Percentiles rank a stretch among this genome's conserved stretches.
Evolutionary conservation across 2,113 vertebrate species (phyloP).

Genomic region (Hippoglossus stenolepis): DNA sequence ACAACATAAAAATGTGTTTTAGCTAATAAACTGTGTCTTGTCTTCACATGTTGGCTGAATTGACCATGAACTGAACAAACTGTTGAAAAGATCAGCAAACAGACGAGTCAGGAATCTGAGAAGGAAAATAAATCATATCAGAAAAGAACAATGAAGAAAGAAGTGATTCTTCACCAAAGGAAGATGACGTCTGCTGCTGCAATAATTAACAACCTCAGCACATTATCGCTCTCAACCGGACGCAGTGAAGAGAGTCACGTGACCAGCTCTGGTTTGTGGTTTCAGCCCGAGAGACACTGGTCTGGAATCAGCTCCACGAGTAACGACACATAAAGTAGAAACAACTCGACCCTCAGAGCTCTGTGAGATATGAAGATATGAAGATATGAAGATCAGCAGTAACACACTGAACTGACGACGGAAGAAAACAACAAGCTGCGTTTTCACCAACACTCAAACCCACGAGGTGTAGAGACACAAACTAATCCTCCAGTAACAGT

Average conservation of each 20-base stretch:
- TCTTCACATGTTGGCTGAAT: conserved; percentile 17
- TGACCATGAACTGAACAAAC: not conserved
- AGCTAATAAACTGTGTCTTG: not conserved
- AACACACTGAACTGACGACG: not conserved
- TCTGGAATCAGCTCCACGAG: too few relatives aligned
- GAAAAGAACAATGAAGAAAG: not conserved
- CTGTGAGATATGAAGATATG: too few relatives aligned
- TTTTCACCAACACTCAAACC: too few relatives aligned
- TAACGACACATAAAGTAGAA: too few relatives aligned
- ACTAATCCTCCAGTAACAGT: not conserved
- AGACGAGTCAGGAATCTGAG: not conserved
- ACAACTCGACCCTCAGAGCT: too few relatives aligned
- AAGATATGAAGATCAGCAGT: too few relatives aligned
- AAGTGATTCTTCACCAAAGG: not conserved
- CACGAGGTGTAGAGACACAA: not conserved
- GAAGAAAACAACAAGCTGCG: too few relatives aligned
- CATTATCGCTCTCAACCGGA: not conserved
- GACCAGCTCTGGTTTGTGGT: not conserved
- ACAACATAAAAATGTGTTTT: too few relatives aligned
- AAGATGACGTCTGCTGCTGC: conserved; percentile 5
- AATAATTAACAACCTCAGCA: not conserved
- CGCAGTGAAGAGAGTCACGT: not conserved
- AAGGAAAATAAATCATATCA: not conserved
- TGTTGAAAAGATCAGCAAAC: not conserved
- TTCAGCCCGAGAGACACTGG: too few relatives aligned